Evolutionary conservation across 2,797 vertebrate species (phyloP), one percentile per base, ranked within the genome.

Genomic region (Anabacerthia variegaticeps): DNA sequence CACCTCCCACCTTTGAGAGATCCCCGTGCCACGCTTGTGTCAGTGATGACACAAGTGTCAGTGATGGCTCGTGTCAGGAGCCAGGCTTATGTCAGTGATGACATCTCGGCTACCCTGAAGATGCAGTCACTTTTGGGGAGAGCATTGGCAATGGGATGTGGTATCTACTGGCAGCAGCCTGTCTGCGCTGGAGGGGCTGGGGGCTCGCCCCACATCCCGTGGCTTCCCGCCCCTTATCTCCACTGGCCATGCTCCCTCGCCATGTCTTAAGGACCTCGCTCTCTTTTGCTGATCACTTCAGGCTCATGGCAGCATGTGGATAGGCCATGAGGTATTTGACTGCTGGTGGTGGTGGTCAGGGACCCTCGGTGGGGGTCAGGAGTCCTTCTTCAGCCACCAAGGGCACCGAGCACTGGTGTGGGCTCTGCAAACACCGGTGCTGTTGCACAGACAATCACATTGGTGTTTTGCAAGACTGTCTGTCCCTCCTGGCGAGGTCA

Each of bases 221-320:
- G 27, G 62, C 92, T 74, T 94, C 72, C 72, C 81, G 71, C 56
- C 63, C 78, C 92, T 96, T 97, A 95, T 96, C 95, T 95, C 54
- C 2, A 5, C 36, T 2, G 0, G 22, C 82, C 93, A 89, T 6
- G 9, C 62, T 72, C 51, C 54, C 43, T 88, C 43, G 7, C 5
- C 6, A 5, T 1, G 1, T 28, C 46, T 74, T 77, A 19, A 41
- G 65, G 61, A 59, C 65, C 19, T 75, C 0, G 0, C 34, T 26
- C 43, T 69, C 54, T 79, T 81, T 34, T 66, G 37, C 59, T 9
- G 68, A 80, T 93, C 3, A 5, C 58, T 89, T 28, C 30, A 43
- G 65, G 91, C 58, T 65, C 34, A 0, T 11, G 16, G 12, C 8
- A 59, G 21, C 41, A 24, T 18, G 48, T 26, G 11, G 46, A 78